Base-by-base conservation (phyloP, 2,888 invertebrate genomes). In the Aphelenchoides bicaudatus region DNA sequence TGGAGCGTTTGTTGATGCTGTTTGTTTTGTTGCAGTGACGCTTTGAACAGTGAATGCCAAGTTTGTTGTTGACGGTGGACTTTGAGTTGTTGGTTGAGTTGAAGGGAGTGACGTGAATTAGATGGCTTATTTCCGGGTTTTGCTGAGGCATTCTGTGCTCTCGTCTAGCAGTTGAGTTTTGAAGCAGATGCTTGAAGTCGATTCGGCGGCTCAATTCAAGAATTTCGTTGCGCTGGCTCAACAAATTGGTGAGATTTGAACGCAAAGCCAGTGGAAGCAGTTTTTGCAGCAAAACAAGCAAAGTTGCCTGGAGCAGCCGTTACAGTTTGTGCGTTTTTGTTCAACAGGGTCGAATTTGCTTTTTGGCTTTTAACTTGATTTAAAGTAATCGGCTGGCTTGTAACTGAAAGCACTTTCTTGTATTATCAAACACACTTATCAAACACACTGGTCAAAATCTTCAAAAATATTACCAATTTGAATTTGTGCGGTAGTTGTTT, bases 261-360 rank as follows among this genome's bases (percentile, higher is more conserved):
- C 19, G 51, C 2, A 51, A 8, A 19, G 51, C 51, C 8, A 51
- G 31, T n/a, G 53, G 39, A 50, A 53, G 25, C 6, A 53, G 39
- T 27, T 53, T 53, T 19, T 25, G 25, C 53, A 53, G 25, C 49
- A 46, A 47, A 16, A 53, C n/a, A 8, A 53, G 28, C 2, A 5
- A 4, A 5, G 5, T 4, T n/a, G 8, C 5, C 23, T 21, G 48
- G 27, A 29, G 8, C 6, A 29, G 23, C 8, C 5, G 48, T 8
- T 6, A 5, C 6, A 5, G 48, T 8, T 8, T 21, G 25, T 6
- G 25, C 28, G 23, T 8, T 6, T 6, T 10, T 43, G 43, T 6
- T 8, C 43, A 25, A n/a, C 43, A 19, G 52, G 27, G 21, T 13
- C n/a, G 52, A 27, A 6, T 6, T 37, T 48, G 49, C n/a, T n/a